A percentile compares a stretch with the other conserved stretches of the same genome.
Evolutionary conservation across 2,113 vertebrate species (phyloP).

Genomic region (Pseudorhombus dupliciocellatus): DNA sequence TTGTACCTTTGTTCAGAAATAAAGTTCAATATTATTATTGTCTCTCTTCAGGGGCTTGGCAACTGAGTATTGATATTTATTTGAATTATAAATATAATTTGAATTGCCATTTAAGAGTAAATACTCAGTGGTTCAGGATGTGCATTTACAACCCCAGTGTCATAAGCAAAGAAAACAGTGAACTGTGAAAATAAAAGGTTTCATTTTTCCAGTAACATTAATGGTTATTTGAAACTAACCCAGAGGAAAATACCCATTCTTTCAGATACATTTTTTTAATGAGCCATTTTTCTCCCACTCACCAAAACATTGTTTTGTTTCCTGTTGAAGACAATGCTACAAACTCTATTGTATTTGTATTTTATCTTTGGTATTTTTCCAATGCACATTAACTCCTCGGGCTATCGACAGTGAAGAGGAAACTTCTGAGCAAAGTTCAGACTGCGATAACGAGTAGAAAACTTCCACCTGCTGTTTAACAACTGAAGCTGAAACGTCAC

Average conservation of each 20-base stretch:
- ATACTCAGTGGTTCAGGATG: too few species aligned
- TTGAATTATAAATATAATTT: too few species aligned
- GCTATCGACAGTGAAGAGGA: not conserved
- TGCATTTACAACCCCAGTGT: too few species aligned
- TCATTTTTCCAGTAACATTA: not conserved
- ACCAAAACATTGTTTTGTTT: not conserved
- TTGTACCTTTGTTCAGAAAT: too few species aligned
- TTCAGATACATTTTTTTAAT: too few species aligned
- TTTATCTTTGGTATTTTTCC: not conserved
- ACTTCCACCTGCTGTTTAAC: conserved; percentile 63
- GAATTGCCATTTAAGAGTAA: too few species aligned
- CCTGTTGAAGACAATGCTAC: not conserved
- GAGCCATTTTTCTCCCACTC: not conserved
- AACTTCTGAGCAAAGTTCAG: not conserved
- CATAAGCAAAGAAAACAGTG: too few species aligned
- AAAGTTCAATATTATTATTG: too few species aligned
- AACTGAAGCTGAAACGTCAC: conserved; percentile 23
- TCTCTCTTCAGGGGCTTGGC: too few species aligned
- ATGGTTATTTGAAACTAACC: not conserved
- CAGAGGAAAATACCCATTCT: not conserved
- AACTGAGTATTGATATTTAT: too few species aligned
- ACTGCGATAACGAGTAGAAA: conserved; percentile 48
- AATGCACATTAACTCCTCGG: not conserved
- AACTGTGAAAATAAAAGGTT: not conserved
- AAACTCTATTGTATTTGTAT: not conserved